Conservation (phyloP, 2,888 invertebrate species). For the Himalopsyche japonica region DNA sequence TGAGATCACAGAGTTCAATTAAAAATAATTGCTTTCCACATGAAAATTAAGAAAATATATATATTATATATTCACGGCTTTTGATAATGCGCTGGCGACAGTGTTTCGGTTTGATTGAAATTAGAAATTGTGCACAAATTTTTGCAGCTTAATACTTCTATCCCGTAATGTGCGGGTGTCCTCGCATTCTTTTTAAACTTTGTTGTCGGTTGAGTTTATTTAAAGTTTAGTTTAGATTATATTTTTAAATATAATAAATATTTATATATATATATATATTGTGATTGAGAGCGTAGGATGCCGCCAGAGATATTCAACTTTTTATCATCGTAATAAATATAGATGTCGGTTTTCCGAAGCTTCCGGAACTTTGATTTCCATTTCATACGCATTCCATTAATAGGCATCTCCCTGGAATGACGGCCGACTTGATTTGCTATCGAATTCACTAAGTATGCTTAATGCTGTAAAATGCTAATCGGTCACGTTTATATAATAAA, state of each 20-base stretch:
- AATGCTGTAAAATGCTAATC: conserved; percentile 20
- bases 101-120: conserved; percentile 14
- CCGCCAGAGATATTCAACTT: background rate
- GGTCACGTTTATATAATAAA: conserved; percentile 8
- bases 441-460: conserved; percentile 15
- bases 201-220: conserved; percentile 10
- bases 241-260: background rate
- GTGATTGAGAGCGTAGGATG: background rate
- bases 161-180: background rate
- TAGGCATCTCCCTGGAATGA: conserved; percentile 11
- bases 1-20: background rate
- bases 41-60: background rate
- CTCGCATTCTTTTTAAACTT: conserved; percentile 6
- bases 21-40: background rate
- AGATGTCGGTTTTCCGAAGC: conserved; percentile 3
- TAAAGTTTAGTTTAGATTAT: conserved; percentile 13
- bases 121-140: conserved; percentile 21
- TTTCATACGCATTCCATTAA: background rate
- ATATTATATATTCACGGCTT: conserved; percentile 11
- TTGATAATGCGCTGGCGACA: conserved; percentile 16
- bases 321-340: conserved; percentile 3
- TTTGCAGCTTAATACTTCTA: conserved; percentile 10
- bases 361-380: background rate
- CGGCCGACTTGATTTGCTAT: conserved; percentile 9
- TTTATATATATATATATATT: background rate